Percentiles rank a stretch among this genome's conserved stretches.
Evolutionary conservation across 2,888 invertebrate genomes (phyloP).

Genomic region (Pandemis corylana): DNA sequence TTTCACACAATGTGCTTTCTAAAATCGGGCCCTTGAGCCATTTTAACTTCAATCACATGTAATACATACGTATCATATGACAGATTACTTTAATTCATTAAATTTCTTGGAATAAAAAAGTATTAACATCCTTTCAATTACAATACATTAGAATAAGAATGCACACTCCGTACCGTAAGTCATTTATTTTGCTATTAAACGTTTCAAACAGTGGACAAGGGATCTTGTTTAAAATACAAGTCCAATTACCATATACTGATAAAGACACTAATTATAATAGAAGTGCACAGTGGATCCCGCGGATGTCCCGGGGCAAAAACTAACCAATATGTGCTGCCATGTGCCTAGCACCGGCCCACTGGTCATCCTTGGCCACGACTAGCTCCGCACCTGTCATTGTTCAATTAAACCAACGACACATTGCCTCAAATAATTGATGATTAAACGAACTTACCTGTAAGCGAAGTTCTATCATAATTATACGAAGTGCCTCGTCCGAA

Average conservation of each 20-base stretch:
- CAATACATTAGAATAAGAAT: conserved; percentile 18
- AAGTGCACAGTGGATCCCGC: conserved; percentile 57
- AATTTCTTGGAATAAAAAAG: conserved; percentile 9
- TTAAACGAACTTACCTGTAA: too few species aligned
- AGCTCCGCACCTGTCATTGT: conserved; percentile 77
- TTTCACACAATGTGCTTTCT: too few species aligned
- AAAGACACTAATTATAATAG: conserved; percentile 76
- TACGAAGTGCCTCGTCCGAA: too few species aligned
- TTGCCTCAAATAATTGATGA: conserved; percentile 77
- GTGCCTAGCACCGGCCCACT: conserved; percentile 71
- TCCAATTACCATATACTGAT: conserved; percentile 74
- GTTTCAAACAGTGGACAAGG: conserved; percentile 55
- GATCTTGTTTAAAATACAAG: conserved; percentile 59
- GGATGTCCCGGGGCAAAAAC: conserved; percentile 65
- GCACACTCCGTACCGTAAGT: conserved; percentile 4
- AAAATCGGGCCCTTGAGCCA: not conserved
- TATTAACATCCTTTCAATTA: not conserved
- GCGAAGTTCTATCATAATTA: too few species aligned
- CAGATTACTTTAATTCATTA: conserved; percentile 9
- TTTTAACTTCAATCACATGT: not conserved
- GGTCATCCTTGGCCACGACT: conserved; percentile 77
- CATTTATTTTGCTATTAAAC: conserved; percentile 39
- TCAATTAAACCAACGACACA: conserved; percentile 78
- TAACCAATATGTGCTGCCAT: conserved; percentile 65
- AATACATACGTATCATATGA: not conserved